Percentiles rank a stretch among this genome's conserved stretches.
These are phyloP conservation scores for Gobiocypris rarus DNA, from an alignment of 2,113 vertebrate species.

Conservation along the genomic window DNA sequence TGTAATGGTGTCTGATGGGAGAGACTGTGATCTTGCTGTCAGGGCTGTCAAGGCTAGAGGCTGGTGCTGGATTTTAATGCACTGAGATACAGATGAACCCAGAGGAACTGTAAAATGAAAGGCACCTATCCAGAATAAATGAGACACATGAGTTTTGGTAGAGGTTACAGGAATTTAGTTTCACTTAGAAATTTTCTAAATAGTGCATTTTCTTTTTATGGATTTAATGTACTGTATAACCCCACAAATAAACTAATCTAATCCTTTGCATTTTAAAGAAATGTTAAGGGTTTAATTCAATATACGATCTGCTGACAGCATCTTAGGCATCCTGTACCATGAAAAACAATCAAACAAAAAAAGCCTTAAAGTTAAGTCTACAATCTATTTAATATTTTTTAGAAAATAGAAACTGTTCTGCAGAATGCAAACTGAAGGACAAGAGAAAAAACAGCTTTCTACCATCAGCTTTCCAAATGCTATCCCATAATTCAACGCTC, in stretches of 20 bases:
- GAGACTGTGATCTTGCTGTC: constrained; percentile 54
- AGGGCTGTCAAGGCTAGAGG: constrained; percentile 51
- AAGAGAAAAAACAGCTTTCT: background rate
- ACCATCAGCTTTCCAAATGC: constrained; percentile 24
- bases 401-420: background rate
- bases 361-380: background rate
- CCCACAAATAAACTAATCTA: background rate
- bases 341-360: too few species aligned
- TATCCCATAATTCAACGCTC: constrained; percentile 31
- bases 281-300: background rate
- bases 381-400: background rate
- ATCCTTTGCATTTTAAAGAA: background rate
- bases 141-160: constrained; percentile 1
- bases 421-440: background rate
- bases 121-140: constrained; percentile 38
- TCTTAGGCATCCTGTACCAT: background rate
- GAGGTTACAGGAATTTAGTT: background rate
- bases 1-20: constrained; percentile 63
- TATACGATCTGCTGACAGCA: background rate
- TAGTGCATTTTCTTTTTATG: constrained; percentile 6
- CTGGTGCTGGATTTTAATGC: constrained; percentile 52
- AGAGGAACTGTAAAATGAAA: background rate
- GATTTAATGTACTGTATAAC: constrained; percentile 17
- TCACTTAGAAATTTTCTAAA: background rate
- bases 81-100: constrained; percentile 27